These are phyloP conservation scores for Sacculina carcini DNA, from an alignment of 2,888 invertebrate genomes.

Conservation along the genomic window DNA sequence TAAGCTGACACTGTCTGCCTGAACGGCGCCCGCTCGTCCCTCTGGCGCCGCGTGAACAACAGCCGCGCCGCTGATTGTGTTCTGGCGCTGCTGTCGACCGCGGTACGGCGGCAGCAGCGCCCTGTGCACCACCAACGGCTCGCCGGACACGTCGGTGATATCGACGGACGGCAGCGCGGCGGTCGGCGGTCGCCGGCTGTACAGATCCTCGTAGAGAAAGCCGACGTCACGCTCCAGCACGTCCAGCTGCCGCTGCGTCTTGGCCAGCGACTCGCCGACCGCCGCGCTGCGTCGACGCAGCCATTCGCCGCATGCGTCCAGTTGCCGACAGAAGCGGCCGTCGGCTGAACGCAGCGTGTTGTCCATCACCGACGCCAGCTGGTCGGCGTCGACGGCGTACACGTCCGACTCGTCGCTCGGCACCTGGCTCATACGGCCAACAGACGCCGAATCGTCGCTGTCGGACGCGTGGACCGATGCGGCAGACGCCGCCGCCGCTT, in stretches of 20 bases:
- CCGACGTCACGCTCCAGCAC: background rate
- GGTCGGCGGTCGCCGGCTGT: background rate
- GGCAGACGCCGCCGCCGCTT: no score
- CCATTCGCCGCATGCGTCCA: background rate
- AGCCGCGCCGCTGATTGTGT: background rate
- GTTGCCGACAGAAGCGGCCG: background rate
- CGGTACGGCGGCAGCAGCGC: background rate
- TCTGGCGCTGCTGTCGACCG: background rate
- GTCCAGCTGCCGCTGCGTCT: background rate
- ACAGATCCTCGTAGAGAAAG: slow-evolving; percentile 1
- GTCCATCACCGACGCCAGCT: background rate
- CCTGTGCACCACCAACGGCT: no score
- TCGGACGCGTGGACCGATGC: no score
- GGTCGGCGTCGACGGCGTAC: background rate
- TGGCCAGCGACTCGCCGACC: background rate
- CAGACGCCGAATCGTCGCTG: no score
- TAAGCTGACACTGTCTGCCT: background rate
- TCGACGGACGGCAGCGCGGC: background rate
- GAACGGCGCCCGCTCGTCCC: background rate
- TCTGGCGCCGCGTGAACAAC: background rate
- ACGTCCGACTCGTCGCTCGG: background rate
- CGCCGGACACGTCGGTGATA: no score
- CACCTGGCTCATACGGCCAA: no score
- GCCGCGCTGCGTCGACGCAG: no score
- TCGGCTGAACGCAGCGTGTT: background rate